Base-by-base conservation (phyloP, 1,140 invertebrate genomes). In the honey bee (Apis mellifera) region DNA sequence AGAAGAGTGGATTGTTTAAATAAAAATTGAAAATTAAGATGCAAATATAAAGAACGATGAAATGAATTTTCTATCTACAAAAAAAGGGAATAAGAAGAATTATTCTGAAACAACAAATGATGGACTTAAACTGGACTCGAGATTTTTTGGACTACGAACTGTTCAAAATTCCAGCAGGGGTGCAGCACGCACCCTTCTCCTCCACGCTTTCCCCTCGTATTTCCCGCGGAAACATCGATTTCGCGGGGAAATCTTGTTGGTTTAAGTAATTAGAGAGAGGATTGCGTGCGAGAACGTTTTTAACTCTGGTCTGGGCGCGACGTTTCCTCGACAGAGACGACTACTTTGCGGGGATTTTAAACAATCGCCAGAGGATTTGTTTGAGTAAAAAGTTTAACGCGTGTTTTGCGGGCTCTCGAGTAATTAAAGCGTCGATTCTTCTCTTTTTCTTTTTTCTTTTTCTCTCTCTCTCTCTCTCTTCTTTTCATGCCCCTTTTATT, bases 231-330 rank as follows among this genome's bases (percentile, higher is more conserved):
- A n/a, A 48, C 17, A 50, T 68, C 65, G 42, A 68, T 68, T 42
- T 9, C 21, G 42, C 32, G 65, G 17, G 19, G 5, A 50, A 68
- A 68, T n/a, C 26, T 68, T 42, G 21, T 69, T 57, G 26, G 54
- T 57, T 72, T 72, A 72, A 72, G 70, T 57, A 72, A 57, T 72
- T 57, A 72, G 26, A 42, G 26, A 42, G 26, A 42, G 26, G 54
- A 72, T 72, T 54, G 54, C 26, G 70, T 57, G 70, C 54, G 11
- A 19, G n/a, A 17, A 71, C 23, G 69, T 19, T 71, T 71, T 55
- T 50, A 55, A 71, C 26, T 71, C 32, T 32, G 32, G 69, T 52
- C 69, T 48, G 69, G 50, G 23, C 12, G 69, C 48, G n/a, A 54
- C 23, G 52, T 26, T 55, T 55, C 21, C 13, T 19, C 21, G 68